Conservation (phyloP, 2,888 invertebrate genomes). For the Punctoribates punctum region DNA sequence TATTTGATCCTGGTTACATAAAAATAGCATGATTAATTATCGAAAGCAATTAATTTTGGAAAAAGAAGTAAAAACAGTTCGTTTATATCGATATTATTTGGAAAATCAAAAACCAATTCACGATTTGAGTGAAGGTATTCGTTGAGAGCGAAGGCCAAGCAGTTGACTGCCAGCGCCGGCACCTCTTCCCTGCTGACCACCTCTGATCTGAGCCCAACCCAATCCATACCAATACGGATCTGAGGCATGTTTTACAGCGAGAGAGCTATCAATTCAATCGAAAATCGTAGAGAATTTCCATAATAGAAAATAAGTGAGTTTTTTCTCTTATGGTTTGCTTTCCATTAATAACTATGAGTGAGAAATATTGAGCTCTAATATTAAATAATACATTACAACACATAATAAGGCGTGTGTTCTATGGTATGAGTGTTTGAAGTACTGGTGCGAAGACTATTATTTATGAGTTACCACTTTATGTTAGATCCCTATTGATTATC, state of each 20-base stretch:
- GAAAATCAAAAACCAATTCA: too few species aligned
- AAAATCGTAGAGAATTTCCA: background rate
- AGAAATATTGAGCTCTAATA: background rate
- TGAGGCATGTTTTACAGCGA: background rate
- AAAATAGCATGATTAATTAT: too few species aligned
- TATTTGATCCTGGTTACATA: too few species aligned
- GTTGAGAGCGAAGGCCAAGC: too few species aligned
- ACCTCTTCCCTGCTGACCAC: too few species aligned
- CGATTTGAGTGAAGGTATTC: too few species aligned
- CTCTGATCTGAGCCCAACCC: background rate
- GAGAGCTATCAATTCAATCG: background rate
- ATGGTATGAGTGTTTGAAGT: background rate
- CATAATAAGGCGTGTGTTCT: background rate
- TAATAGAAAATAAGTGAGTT: background rate
- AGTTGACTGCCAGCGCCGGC: too few species aligned
- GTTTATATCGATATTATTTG: too few species aligned
- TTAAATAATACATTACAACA: slow-evolving; percentile 11
- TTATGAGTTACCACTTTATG: background rate
- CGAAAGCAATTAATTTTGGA: too few species aligned
- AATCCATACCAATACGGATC: background rate
- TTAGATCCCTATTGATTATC: slow-evolving; percentile 1
- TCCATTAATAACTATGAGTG: slow-evolving; percentile 4
- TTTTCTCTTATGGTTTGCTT: background rate
- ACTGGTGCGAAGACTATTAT: background rate
- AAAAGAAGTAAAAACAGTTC: too few species aligned